Evolutionary conservation across 2,797 vertebrate genomes (phyloP).

Genomic region (Mormyrops attenuatus): DNA sequence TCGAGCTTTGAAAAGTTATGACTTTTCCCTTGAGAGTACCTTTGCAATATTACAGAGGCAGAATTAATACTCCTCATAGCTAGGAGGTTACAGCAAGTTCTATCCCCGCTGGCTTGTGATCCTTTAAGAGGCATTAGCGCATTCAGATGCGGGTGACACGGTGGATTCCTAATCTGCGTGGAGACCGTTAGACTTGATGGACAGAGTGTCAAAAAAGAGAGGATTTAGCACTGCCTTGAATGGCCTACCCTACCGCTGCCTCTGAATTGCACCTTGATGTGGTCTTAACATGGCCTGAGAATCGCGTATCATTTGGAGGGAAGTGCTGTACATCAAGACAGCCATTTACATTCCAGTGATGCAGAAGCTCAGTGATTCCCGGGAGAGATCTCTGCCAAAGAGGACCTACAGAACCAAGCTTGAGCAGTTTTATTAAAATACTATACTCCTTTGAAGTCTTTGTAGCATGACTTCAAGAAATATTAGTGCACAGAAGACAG

Average conservation of each 20-base stretch:
- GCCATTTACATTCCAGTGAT: background rate
- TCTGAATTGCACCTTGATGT: background rate
- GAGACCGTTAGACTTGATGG: background rate
- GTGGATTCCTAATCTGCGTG: background rate
- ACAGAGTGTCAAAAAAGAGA: background rate
- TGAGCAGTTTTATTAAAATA: background rate
- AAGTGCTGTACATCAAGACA: background rate
- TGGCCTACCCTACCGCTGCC: background rate
- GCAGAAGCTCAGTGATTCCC: background rate
- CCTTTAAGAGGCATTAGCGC: background rate
- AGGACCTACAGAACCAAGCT: background rate
- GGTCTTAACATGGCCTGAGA: background rate
- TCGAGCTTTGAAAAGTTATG: background rate
- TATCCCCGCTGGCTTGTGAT: background rate
- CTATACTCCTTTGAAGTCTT: constrained; percentile 1
- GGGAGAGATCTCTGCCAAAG: background rate
- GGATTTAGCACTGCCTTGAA: background rate
- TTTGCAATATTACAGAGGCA: background rate
- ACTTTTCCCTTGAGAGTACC: background rate
- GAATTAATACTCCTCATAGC: background rate
- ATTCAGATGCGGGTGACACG: background rate
- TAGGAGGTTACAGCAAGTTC: background rate
- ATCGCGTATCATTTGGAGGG: background rate
- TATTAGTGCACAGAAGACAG: background rate
- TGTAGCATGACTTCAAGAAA: background rate